A percentile compares a stretch with the other conserved stretches of the same genome.
These are phyloP conservation scores for Hirundo rustica DNA, from an alignment of 2,797 vertebrate genomes.

Conservation along the genomic window DNA sequence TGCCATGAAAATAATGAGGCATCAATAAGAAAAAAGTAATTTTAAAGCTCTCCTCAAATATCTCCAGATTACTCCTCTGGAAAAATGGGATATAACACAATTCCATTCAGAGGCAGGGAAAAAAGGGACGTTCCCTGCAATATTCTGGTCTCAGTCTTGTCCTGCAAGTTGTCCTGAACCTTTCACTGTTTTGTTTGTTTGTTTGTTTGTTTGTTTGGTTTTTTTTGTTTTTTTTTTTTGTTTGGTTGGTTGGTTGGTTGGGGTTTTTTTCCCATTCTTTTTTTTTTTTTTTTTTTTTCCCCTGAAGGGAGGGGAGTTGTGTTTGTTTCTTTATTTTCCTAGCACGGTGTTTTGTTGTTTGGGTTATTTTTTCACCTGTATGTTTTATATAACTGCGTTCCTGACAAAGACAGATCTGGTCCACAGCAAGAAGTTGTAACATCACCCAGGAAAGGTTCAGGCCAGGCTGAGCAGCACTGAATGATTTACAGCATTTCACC, in stretches of 20 bases:
- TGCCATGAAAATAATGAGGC: background rate
- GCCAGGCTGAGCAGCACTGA: background rate
- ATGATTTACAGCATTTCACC: background rate
- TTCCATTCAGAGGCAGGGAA: background rate
- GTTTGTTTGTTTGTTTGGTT: too few species aligned
- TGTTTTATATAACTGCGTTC: background rate
- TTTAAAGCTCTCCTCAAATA: background rate
- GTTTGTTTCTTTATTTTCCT: background rate
- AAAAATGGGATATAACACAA: too few species aligned
- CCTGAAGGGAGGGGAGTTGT: too few species aligned
- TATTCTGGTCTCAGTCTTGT: background rate
- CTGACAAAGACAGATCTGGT: background rate
- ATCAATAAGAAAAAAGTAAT: background rate
- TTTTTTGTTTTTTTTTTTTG: too few species aligned
- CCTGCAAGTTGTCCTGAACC: background rate
- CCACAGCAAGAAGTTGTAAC: background rate
- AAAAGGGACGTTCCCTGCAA: background rate
- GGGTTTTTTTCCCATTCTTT: too few species aligned
- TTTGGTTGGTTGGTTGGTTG: too few species aligned
- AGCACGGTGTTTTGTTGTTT: rapidly evolving
- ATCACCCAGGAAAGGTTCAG: background rate
- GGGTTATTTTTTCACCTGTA: rapidly evolving
- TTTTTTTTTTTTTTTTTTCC: too few species aligned
- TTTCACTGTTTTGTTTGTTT: rapidly evolving
- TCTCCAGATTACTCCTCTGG: too few species aligned